Base-by-base conservation (phyloP, 2,888 invertebrate genomes). In the Idaea straminata region DNA sequence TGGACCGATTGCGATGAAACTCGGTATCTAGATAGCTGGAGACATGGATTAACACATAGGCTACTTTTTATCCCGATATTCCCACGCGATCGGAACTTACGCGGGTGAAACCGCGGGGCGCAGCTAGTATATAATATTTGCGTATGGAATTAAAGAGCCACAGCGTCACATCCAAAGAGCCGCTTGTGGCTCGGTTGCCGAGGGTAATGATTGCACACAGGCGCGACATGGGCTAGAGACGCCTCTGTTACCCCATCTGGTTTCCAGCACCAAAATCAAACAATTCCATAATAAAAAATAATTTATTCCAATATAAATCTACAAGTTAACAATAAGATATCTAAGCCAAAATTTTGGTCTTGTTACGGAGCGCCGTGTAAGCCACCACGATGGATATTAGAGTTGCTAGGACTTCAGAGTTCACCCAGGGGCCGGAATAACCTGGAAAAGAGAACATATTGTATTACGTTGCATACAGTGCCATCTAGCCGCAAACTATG, bases 341-440 rank as follows among this genome's bases (percentile, higher is more conserved):
- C 75, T 95, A 97, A 59, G 96, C 94, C 79, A 96, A 86, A 70
- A 98, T 95, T 86, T 96, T 97, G 79, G 95, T 95, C 88, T 96
- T 97, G 76, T 97, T 96, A 66, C 96, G 95, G 77, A 98, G 95
- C 0, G 99, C 99, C 67, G 97, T 94, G 87, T 98, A 98, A 61
- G 97, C 97, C 10, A 98, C 95, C 15, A 96, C 85, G 69, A 96
- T 94, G 3, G 97, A 96, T 1, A 97, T 87, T 15, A 95, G 91
- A 5, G 97, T 96, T 7, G 98, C 99, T 62, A 99, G 92, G 58
- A 98, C 95, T 92, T 99, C 98, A 0, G 98, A 98, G 87, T 98
- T 98, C 64, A 99, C 94, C 96, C 97, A 97, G 4, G 98, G 98
- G 0, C 99, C 99, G 70, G 95, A 96, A 93, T 97, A 98, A 62